Evolutionary conservation across 1,140 invertebrate genomes (phyloP), one percentile per base, ranked within the genome.

Genomic region (Oryzaephilus surinamensis): DNA sequence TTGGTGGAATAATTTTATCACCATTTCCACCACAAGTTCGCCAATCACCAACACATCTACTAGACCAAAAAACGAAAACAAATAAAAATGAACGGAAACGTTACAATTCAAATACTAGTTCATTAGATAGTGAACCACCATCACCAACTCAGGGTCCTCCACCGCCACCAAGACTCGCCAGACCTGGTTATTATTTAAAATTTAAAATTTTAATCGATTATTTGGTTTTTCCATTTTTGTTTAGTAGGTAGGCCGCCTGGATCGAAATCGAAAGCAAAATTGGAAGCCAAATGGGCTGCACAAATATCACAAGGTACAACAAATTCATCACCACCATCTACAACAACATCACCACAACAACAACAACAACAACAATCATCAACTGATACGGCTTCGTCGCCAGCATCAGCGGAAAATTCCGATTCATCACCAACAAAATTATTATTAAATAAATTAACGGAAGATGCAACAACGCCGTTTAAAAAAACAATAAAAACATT

Each of bases 21-120:
- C 74, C 75, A 2, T 72, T 70, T 44, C 74, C 74, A 4, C 53
- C 76, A 3, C 72, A 75, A 10, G 46, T 73, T 28, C 62, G 73
- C 21, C 55, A 68, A 6, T 46, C 58, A n/a, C 51, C 58, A 6
- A 38, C 49, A 6, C 55, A 52, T 29, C 47, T 48, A 27, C 53
- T 17, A 35, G 30, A 8, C 26, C 33, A 20, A 8, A 23, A 24
- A 6, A 41, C 50, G 3, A 56, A 57, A 38, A 54, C 57, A 44
- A 20, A 28, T 10, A 61, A 55, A 36, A 41, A 45, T 12, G 55
- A 59, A 36, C 45, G 55, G 14, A 60, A 54, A 36, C 45, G 57
- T 17, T 66, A 65, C 37, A 69, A 68, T 48, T 72, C 70, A 1
- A 72, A 68, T 3, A 65, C 66, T 11, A 71, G 68, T 48, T 72